Conservation (phyloP, 2,797 vertebrate genomes). For the Neostethus bicornis region DNA sequence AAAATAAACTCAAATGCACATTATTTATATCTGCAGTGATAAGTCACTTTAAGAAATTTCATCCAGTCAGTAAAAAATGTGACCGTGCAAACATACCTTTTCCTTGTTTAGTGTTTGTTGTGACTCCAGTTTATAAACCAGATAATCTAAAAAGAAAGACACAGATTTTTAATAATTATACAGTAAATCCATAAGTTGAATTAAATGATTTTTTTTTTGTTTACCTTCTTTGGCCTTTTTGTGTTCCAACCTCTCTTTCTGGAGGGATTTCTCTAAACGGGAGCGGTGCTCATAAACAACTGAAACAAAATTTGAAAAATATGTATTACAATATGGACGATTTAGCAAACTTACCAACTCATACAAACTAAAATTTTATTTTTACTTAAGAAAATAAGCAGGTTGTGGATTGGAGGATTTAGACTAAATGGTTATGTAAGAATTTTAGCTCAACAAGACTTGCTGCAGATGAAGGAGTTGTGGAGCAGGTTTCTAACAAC, state of each 20-base stretch:
- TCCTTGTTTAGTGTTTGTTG: slow-evolving; percentile 97
- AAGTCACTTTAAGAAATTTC: neutral
- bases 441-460: slow-evolving; percentile 32
- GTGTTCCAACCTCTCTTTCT: slow-evolving; percentile 96
- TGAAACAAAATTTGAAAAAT: slow-evolving; percentile 51
- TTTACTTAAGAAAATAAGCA: neutral
- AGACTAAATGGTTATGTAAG: slow-evolving; percentile 4
- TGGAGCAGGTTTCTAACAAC: neutral
- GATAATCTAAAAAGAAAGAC: slow-evolving; percentile 85
- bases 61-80: neutral
- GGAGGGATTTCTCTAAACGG: slow-evolving; percentile 95
- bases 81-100: slow-evolving; percentile 81
- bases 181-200: neutral
- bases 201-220: neutral
- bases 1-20: too few species aligned
- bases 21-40: neutral
- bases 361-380: neutral
- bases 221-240: slow-evolving; percentile 99
- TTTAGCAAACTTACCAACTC: neutral
- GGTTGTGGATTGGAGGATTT: neutral
- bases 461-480: slow-evolving; percentile 12
- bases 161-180: neutral
- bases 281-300: slow-evolving; percentile 99
- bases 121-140: slow-evolving; percentile 95
- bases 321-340: slow-evolving; percentile 11